These are phyloP conservation scores for Drosophila nigritarsus DNA, from an alignment of 2,888 invertebrate species.

Conservation along the genomic window DNA sequence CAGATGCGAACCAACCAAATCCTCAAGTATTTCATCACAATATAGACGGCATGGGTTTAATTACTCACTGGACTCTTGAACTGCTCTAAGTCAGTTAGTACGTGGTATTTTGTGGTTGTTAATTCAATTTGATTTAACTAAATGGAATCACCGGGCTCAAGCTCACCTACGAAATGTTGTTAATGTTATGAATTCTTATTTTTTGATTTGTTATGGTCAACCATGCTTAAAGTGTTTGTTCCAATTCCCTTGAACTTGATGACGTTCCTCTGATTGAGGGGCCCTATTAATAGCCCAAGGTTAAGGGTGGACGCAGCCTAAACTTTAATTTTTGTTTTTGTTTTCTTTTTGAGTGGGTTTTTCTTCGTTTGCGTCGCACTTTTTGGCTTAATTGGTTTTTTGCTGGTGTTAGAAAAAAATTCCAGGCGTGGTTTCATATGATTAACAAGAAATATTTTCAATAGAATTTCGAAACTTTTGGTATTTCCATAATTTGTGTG, in stretches of 20 bases:
- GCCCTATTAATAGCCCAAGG: slow-evolving; percentile 63
- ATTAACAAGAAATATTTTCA: slow-evolving; percentile 46
- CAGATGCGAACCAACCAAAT: not conserved
- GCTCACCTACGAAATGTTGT: slow-evolving; percentile 2
- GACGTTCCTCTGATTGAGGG: slow-evolving; percentile 36
- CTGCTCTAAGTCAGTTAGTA: not conserved
- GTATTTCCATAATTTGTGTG: slow-evolving; percentile 17
- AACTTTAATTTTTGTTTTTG: slow-evolving; percentile 21
- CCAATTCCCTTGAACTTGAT: slow-evolving; percentile 78
- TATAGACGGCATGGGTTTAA: not conserved
- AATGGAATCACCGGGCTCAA: slow-evolving; percentile 24
- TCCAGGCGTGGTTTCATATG: slow-evolving; percentile 18
- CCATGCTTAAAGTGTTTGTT: slow-evolving; percentile 42
- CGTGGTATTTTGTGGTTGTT: not conserved
- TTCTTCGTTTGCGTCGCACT: slow-evolving; percentile 29
- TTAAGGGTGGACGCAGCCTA: slow-evolving; percentile 38
- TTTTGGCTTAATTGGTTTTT: slow-evolving; percentile 31
- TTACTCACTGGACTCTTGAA: not conserved
- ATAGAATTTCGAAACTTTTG: slow-evolving; percentile 35
- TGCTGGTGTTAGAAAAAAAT: not conserved
- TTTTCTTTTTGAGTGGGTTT: slow-evolving; percentile 12
- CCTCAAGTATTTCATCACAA: not conserved
- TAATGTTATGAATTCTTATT: slow-evolving; percentile 30
- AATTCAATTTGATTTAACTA: slow-evolving; percentile 14
- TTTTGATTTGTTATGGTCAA: slow-evolving; percentile 52